Conservation (phyloP, 2,888 invertebrate genomes). For the Epinotia ramella region DNA sequence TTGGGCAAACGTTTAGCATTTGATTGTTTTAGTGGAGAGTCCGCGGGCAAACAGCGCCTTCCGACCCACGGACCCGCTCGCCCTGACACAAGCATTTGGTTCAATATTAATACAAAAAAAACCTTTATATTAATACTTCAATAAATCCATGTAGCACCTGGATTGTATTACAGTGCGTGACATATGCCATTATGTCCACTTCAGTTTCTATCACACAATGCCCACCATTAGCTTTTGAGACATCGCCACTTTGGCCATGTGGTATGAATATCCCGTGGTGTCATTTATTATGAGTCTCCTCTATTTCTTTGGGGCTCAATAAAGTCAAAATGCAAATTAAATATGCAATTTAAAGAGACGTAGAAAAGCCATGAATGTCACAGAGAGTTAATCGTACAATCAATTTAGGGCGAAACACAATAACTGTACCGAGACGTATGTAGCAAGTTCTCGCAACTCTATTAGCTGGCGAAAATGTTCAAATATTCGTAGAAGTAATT, state of each 20-base stretch:
- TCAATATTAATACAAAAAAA: background rate
- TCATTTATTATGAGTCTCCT: background rate
- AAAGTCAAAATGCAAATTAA: background rate
- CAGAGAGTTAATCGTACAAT: constrained; percentile 26
- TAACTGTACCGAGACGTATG: constrained; percentile 44
- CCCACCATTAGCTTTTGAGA: too few relatives aligned
- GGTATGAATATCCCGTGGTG: too few relatives aligned
- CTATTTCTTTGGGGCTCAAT: background rate
- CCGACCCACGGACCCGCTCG: constrained; percentile 58
- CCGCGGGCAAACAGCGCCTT: constrained; percentile 78
- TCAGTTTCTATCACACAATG: background rate
- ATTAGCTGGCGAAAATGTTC: constrained; percentile 68
- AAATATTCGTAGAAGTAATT: constrained; percentile 80
- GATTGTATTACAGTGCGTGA: too few relatives aligned
- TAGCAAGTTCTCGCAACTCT: constrained; percentile 71
- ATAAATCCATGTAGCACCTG: background rate
- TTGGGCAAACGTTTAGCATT: constrained; percentile 82
- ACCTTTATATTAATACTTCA: background rate
- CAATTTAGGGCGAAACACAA: constrained; percentile 38
- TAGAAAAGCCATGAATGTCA: constrained; percentile 29
- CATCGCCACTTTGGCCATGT: too few relatives aligned
- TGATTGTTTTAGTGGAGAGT: constrained; percentile 85
- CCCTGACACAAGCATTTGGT: constrained; percentile 11
- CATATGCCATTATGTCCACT: background rate
- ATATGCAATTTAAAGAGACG: background rate